These are phyloP conservation scores for Grus americana DNA, from an alignment of 2,113 vertebrate genomes.

Conservation along the genomic window DNA sequence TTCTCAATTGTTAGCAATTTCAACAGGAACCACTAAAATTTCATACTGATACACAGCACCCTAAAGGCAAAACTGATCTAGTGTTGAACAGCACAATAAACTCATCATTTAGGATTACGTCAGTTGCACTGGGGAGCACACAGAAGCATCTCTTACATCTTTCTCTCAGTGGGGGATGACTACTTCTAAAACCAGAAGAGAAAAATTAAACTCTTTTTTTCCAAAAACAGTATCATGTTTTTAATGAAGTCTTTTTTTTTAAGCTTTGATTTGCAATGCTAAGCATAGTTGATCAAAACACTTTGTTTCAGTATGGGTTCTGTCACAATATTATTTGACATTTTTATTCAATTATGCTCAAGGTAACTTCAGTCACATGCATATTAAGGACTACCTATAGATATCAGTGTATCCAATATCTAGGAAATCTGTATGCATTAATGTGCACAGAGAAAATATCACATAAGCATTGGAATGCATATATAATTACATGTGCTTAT, in stretches of 20 bases:
- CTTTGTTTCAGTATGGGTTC: not conserved
- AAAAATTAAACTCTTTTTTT: not conserved
- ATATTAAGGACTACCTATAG: not conserved
- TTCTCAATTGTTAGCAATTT: not conserved
- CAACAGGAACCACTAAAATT: not conserved
- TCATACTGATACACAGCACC: not conserved
- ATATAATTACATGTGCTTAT: not conserved
- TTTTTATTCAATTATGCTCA: not conserved
- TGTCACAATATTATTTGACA: not conserved
- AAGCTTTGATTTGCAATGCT: not conserved
- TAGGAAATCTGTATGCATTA: not conserved
- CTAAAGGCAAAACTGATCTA: not conserved
- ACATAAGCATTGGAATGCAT: not conserved
- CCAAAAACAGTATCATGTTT: not conserved
- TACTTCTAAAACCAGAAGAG: not conserved
- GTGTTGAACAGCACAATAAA: not conserved
- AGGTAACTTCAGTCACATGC: not conserved
- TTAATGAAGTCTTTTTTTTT: not conserved
- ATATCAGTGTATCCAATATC: too few relatives aligned
- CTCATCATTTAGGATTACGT: not conserved
- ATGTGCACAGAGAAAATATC: not conserved
- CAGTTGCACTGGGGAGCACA: not conserved
- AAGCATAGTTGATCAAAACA: not conserved
- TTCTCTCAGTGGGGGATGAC: not conserved
- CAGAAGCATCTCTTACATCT: not conserved